Percentiles rank a stretch among this genome's conserved stretches.
phyloP scores from a whole-genome alignment of 2,888 invertebrate genomes.

The Sclerodermus sp. region DNA sequence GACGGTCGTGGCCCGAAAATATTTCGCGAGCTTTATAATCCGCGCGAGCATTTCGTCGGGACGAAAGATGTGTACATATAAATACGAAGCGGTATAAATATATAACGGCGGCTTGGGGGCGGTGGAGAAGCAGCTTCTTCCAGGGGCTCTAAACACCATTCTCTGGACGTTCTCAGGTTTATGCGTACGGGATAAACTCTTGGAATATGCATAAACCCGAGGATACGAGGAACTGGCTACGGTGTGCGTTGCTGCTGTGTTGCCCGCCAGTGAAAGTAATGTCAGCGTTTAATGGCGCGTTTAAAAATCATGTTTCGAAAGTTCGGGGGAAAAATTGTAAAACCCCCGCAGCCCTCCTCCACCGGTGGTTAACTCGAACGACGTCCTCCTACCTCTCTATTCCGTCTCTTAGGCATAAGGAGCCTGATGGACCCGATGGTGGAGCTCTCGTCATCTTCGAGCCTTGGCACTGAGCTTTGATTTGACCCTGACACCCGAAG shows the following conservation, averaged over 20 bases:
- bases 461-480: no score
- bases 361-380: no score
- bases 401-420: no score
- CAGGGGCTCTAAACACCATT: slow-evolving; percentile 22
- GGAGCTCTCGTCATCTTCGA: no score
- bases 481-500: no score
- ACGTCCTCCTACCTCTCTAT: no score
- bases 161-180: slow-evolving; percentile 28
- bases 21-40: slow-evolving; percentile 47
- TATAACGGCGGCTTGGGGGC: neutral
- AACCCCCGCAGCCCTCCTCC: no score
- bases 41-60: slow-evolving; percentile 32
- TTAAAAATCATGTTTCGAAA: slow-evolving; percentile 22
- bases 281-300: slow-evolving; percentile 27
- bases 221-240: slow-evolving; percentile 13
- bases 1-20: slow-evolving; percentile 45
- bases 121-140: neutral
- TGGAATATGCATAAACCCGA: slow-evolving; percentile 38
- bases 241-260: no score
- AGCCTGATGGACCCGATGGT: no score
- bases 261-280: slow-evolving; percentile 23
- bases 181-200: slow-evolving; percentile 33
- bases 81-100: slow-evolving; percentile 7
- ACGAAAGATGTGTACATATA: slow-evolving; percentile 19
- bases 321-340: no score